Evolutionary conservation across 2,113 vertebrate genomes (phyloP), one percentile per base, ranked within the genome.

Genomic region (Tursiops truncatus): DNA sequence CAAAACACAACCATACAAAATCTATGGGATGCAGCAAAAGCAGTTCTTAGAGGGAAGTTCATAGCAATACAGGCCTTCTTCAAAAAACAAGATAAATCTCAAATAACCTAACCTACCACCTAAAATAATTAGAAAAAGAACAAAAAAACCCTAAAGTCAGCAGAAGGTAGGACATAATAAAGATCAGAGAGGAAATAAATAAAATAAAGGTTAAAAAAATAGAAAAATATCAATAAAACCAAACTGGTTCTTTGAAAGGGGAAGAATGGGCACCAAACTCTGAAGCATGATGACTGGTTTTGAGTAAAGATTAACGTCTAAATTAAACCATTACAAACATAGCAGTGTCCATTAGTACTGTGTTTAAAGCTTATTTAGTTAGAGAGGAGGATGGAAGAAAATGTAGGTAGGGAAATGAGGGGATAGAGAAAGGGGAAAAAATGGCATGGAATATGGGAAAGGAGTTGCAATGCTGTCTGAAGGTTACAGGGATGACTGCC

Each of bases 301-400:
- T 91, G 58, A 89, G 41, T 31, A 70, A 67, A 91, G 56, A 91
- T 89, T 63, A 92, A 36, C n/a, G 67, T 44, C 50, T 82, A 94
- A 31, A 85, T 85, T 50, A 94, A 94, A 47, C 33, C 13, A 92
- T 58, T 44, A 65, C 13, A 85, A 41, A 41, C 20, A 68, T 1
- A 41, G 21, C 26, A 31, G 8, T 68, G 53, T 21, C 33, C 38
- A 3, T 53, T 31, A 88, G 74, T 28, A n/a, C 25, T 81, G 58
- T 60, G 6, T 38, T 53, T 36, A 56, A 80, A 76, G 44, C 93
- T 79, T 38, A 33, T 79, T 81, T 63, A 28, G 25, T 84, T 74
- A 13, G 15, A 81, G 65, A 81, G 18, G 21, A 5, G 1, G 25
- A 28, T 44, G 3, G 13, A 62, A 26, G 8, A n/a, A 86, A 82